Conservation (phyloP, 2,113 vertebrate species). For the Eolophus roseicapilla region DNA sequence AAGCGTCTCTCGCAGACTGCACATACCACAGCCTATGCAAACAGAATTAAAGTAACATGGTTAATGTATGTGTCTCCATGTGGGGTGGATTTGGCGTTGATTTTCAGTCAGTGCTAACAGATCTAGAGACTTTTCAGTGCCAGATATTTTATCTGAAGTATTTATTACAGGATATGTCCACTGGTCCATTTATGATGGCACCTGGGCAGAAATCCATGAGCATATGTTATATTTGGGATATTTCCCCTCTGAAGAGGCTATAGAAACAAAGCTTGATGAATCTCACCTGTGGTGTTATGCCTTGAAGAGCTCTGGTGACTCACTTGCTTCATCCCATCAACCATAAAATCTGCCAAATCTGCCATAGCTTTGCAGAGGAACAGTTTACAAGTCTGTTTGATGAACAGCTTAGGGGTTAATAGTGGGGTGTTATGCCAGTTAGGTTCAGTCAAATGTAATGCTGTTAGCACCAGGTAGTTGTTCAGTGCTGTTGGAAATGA, state of each 20-base stretch:
- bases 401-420: constrained; percentile 40
- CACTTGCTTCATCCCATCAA: neutral
- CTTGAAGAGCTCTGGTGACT: neutral
- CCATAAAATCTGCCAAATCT: constrained; percentile 16
- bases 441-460: constrained; percentile 14
- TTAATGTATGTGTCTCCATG: neutral
- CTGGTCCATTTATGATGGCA: neutral
- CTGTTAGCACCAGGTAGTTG: neutral
- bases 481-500: constrained; percentile 39
- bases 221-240: neutral
- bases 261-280: neutral
- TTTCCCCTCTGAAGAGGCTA: neutral
- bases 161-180: neutral
- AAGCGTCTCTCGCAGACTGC: neutral
- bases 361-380: neutral
- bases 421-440: neutral
- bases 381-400: neutral
- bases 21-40: neutral
- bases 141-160: neutral
- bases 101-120: neutral
- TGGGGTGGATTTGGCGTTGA: neutral
- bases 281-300: neutral
- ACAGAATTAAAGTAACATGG: neutral
- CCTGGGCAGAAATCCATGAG: neutral
- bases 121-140: neutral